A percentile compares a stretch with the other conserved stretches of the same genome.
Conservation (phyloP, 2,797 vertebrate genomes). For the Spizella passerina region DNA sequence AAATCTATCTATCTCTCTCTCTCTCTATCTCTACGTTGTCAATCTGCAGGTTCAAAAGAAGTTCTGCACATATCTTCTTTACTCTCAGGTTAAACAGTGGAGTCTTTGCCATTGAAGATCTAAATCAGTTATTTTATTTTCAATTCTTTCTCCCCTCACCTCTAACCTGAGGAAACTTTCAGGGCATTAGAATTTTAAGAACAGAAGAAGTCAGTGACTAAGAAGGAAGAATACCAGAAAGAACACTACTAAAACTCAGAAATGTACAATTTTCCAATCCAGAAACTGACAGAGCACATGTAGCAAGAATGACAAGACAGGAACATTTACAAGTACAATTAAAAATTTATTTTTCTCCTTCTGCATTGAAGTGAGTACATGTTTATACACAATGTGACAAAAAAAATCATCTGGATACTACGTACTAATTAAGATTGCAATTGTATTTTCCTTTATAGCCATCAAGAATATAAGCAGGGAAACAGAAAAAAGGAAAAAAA, state of each 20-base stretch:
- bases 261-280: background rate
- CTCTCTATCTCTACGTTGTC: background rate
- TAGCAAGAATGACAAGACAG: background rate
- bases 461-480: background rate
- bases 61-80: background rate
- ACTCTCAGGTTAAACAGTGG: background rate
- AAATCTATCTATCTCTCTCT: background rate
- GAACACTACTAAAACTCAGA: background rate
- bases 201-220: background rate
- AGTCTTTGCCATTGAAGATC: background rate
- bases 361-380: background rate
- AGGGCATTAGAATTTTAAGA: background rate
- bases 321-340: slow-evolving; percentile 20
- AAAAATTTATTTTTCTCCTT: slow-evolving; percentile 57
- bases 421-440: background rate
- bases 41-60: background rate
- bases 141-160: background rate
- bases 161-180: background rate
- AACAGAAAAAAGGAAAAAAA: background rate
- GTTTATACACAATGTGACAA: background rate
- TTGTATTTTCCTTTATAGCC: background rate
- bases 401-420: background rate
- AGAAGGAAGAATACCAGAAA: background rate
- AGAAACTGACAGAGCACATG: background rate
- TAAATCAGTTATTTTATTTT: background rate